Base-by-base conservation (phyloP, 2,797 vertebrate genomes). In the Pachyuromys duprasi region DNA sequence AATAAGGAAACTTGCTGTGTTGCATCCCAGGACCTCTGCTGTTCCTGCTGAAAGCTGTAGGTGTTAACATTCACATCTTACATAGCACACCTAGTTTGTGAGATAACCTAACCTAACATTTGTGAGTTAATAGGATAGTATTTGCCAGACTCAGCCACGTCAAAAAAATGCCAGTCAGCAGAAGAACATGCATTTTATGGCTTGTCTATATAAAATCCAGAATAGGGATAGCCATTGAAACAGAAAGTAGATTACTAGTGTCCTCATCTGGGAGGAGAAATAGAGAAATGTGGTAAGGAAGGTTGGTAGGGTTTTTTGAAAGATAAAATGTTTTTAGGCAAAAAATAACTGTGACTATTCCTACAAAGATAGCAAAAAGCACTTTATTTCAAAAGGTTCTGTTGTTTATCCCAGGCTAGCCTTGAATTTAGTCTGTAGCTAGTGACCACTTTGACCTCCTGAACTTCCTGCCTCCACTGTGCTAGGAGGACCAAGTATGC, bases 1-100 rank as follows among this genome's bases (percentile, higher is more conserved):
- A 49, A 82, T 84, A 45, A 57, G 89, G 76, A 92, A 92, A 84
- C 55, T 18, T 93, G 60, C 70, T 49, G 49, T 89, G 49, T 42
- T 84, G 31, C 76, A 86, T 65, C 49, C 62, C 80, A 0, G 91
- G 31, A 78, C 91, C 26, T 86, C 86, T 60, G 17, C 53, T 67
- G 65, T 11, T 70, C 74, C 74, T 70, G 36, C 88, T 60, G 15
- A 72, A 83, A 87, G 36, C 67, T 60, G 6, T 28, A 55, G 13
- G 13, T 76, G 83, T n/a, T 53, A n/a, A 39, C 55, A 9, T 26
- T 53, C 1, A 5, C 36, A 81, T 72, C 53, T 91, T 76, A 74
- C 2, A 0, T 14, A 28, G 33, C 15, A 4, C 5, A 33, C 39
- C 49, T 49, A 49, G 49, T 49, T 49, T 49, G 49, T 49, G 49